Base-by-base conservation (phyloP, 2,113 vertebrate genomes). In the Chroicocephalus ridibundus region DNA sequence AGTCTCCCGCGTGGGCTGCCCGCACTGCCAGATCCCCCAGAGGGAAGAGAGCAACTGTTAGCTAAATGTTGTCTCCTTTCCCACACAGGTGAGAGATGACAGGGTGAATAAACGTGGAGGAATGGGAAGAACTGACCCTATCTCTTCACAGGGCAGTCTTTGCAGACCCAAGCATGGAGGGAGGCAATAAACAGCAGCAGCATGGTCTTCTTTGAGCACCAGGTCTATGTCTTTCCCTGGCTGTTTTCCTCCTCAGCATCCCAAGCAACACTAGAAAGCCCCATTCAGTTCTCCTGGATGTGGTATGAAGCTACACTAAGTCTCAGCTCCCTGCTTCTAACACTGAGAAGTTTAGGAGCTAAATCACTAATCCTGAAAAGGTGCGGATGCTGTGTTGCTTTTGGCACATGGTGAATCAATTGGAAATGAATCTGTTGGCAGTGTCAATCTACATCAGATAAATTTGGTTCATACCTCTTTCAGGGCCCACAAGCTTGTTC, bases 331-430 rank as follows among this genome's bases (percentile, higher is more conserved):
- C 17, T 55, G 19, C 2, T 83, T 81, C n/a, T 78, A 70, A 60
- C 17, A 20, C 3, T 15, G 15, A 76, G 38, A 72, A 60, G 4
- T 32, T 79, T 51, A 82, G 17, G 15, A 79, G 71, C 13, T 15
- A 46, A 42, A 0, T 3, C 19, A 32, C 12, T 34, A 77, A 44
- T 25, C 24, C 34, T 36, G 6, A 15, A 61, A 60, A 72, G 8
- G 2, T 54, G 24, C 6, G 3, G 29, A 40, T 2, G 6, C 2
- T 57, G 6, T 4, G 4, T 6, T 76, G 40, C 4, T 68, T 76
- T 69, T 5, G 1, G 22, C 42, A 31, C 4, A 2, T 5, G 13
- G 9, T 15, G 8, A 75, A 20, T 27, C 5, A 66, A 3, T 42
- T 62, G 54, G 34, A 82, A 82, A 20, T 68, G 2, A 68, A 68